Percentiles rank a stretch among this genome's conserved stretches.
phyloP scores from a whole-genome alignment of 2,113 vertebrate genomes.

The Ptychochromis oligacanthus region DNA sequence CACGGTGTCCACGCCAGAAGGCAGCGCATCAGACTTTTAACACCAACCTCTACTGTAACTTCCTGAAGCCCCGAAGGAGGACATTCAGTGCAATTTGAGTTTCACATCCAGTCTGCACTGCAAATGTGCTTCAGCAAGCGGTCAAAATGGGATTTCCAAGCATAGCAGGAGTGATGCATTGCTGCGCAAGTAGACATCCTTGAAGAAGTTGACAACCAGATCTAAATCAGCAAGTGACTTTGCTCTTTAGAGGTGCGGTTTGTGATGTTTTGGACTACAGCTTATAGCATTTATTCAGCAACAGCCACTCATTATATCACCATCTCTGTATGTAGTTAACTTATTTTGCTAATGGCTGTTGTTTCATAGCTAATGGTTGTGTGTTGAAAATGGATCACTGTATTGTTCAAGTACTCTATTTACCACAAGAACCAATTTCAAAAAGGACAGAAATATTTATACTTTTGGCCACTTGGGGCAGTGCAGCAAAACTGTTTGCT shows the following conservation, averaged over 20 bases:
- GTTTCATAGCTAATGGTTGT: neutral
- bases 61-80: neutral
- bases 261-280: neutral
- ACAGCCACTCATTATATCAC: neutral
- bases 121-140: neutral
- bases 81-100: neutral
- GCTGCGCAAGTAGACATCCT: neutral
- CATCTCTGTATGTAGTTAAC: neutral
- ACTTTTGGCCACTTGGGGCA: neutral
- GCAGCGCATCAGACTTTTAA: neutral
- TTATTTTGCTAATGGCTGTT: neutral
- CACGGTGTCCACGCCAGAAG: accelerated
- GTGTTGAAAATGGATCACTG: neutral
- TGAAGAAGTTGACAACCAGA: neutral
- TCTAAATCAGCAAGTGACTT: neutral
- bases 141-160: neutral
- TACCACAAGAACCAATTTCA: neutral
- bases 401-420: neutral
- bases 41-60: neutral
- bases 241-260: neutral
- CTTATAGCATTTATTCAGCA: neutral
- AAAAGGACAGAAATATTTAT: neutral
- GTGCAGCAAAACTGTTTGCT: neutral
- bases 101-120: too few relatives aligned
- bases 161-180: neutral